Percentiles rank a stretch among this genome's conserved stretches.
These are phyloP conservation scores for Apostichopus parvimensis DNA, from an alignment of 35 echinoderm and acorn worm species.

Conservation along the genomic window DNA sequence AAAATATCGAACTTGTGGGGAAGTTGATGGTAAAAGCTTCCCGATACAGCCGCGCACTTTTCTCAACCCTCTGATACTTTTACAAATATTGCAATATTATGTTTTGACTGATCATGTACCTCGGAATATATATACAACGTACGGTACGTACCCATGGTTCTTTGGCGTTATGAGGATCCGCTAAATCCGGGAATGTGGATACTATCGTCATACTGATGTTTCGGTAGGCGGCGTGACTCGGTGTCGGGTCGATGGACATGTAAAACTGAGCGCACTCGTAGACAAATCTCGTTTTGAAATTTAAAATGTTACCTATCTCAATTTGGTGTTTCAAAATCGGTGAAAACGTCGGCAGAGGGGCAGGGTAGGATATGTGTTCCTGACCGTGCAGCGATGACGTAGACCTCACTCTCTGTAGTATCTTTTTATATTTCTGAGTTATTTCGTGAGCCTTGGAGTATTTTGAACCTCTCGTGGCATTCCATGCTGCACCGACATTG, in stretches of 20 bases:
- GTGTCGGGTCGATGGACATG: slow-evolving; percentile 70
- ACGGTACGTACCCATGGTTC: slow-evolving; percentile 58
- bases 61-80: no score
- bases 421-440: slow-evolving; percentile 73
- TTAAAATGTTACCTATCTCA: slow-evolving; percentile 61
- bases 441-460: slow-evolving; percentile 62
- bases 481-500: no score
- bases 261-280: slow-evolving; percentile 82
- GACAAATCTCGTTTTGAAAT: slow-evolving; percentile 64
- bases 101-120: no score
- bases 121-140: no score
- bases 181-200: slow-evolving; percentile 50
- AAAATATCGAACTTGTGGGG: no score
- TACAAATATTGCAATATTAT: no score
- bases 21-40: no score
- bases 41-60: no score
- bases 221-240: slow-evolving; percentile 63
- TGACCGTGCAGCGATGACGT: background rate
- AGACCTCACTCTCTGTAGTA: slow-evolving; percentile 55
- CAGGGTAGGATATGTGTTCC: slow-evolving; percentile 58
- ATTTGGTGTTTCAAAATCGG: slow-evolving; percentile 69
- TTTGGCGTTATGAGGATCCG: slow-evolving; percentile 11
- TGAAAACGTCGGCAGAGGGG: slow-evolving; percentile 63
- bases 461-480: background rate
- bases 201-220: slow-evolving; percentile 79